phyloP scores from a whole-genome alignment of 2,888 invertebrate genomes.

The Liopterus haemorrhoidalis region DNA sequence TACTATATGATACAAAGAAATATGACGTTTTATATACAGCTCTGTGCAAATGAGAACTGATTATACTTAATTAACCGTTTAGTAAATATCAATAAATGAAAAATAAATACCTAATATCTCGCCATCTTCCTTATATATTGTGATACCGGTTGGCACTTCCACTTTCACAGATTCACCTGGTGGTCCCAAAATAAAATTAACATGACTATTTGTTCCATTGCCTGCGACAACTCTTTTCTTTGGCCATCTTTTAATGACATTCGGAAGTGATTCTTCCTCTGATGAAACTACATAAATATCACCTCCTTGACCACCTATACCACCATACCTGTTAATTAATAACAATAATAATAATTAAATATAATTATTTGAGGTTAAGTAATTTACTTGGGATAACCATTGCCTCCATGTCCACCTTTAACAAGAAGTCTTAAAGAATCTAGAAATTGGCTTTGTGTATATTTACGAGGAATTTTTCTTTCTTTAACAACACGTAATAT shows the following conservation, averaged over 20 bases:
- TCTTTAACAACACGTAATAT: conserved; percentile 48
- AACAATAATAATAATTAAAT: conserved; percentile 9
- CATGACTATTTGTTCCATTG: conserved; percentile 69
- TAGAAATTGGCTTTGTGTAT: conserved; percentile 55
- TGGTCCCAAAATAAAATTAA: conserved; percentile 66
- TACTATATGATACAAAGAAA: too few species aligned
- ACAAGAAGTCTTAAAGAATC: conserved; percentile 76
- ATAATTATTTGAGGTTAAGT: conserved; percentile 2
- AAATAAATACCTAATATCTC: conserved; percentile 52
- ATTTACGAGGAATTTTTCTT: conserved; percentile 50
- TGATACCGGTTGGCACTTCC: conserved; percentile 76
- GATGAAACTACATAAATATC: conserved; percentile 66
- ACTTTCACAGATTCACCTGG: conserved; percentile 66
- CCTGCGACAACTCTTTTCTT: conserved; percentile 59
- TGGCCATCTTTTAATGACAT: conserved; percentile 50
- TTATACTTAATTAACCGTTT: too few species aligned
- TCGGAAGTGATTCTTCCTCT: conserved; percentile 50
- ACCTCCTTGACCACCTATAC: conserved; percentile 87
- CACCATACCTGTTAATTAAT: conserved; percentile 68
- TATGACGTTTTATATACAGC: too few species aligned
- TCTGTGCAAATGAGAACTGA: too few species aligned
- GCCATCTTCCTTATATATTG: conserved; percentile 63
- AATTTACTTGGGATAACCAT: conserved; percentile 55
- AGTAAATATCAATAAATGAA: too few species aligned
- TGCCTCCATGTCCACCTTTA: conserved; percentile 77